Percentiles rank a stretch among this genome's conserved stretches.
Evolutionary conservation across 2,113 vertebrate species (phyloP).

Genomic region (Cyanoramphus novaezelandiae): DNA sequence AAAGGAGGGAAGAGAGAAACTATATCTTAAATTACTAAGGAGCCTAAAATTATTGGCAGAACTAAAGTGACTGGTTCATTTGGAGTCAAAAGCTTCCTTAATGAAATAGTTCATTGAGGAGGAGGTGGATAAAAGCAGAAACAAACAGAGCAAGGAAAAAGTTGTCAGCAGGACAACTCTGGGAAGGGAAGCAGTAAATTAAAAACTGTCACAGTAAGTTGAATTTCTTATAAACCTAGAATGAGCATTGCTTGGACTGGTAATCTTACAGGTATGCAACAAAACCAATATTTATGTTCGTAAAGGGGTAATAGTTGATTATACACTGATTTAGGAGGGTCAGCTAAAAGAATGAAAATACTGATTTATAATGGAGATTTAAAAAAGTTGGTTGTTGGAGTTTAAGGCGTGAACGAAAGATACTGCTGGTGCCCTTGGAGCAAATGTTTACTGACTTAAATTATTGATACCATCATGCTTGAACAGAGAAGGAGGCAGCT

Average conservation of each 20-base stretch:
- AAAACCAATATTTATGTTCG: neutral
- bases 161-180: neutral
- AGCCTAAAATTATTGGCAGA: neutral
- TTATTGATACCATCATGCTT: neutral
- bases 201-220: neutral
- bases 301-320: neutral
- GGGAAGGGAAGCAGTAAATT: neutral
- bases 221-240: neutral
- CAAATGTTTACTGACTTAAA: neutral
- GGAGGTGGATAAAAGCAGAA: neutral
- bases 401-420: neutral
- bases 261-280: neutral
- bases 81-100: neutral
- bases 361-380: neutral
- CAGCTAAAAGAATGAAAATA: neutral
- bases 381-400: neutral
- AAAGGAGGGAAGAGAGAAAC: neutral
- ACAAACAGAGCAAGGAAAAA: neutral
- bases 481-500: neutral
- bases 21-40: neutral
- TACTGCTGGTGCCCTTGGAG: neutral
- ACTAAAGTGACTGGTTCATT: neutral
- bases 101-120: neutral
- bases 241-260: neutral
- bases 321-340: neutral